Conservation (phyloP, 2,797 vertebrate species). For the Gymnoscopelus microlampas region DNA sequence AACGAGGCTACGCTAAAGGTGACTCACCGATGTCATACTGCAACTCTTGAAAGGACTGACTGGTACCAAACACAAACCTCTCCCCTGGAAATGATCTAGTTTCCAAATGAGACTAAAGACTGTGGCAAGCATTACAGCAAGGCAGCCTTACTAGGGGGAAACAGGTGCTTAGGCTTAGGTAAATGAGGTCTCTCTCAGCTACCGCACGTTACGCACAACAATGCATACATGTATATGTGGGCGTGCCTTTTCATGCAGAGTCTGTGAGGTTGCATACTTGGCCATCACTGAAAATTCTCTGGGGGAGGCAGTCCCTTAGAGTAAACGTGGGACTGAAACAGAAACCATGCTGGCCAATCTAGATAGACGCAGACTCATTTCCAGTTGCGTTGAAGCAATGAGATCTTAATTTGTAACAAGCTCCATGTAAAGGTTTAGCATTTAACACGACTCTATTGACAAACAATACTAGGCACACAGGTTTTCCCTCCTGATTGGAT, state of each 20-base stretch:
- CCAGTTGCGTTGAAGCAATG: background rate
- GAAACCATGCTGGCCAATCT: slow-evolving; percentile 7
- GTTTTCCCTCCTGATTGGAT: too few relatives aligned
- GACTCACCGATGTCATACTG: slow-evolving; percentile 25
- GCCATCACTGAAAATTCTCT: slow-evolving; percentile 34
- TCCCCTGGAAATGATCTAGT: slow-evolving; percentile 17
- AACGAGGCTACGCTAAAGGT: slow-evolving; percentile 3
- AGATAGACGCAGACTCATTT: background rate
- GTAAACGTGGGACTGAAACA: slow-evolving; percentile 49
- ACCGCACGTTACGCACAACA: slow-evolving; percentile 33
- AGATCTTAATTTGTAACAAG: background rate
- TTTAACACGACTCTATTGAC: too few relatives aligned
- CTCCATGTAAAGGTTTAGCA: background rate
- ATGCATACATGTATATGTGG: slow-evolving; percentile 18
- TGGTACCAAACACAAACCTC: background rate
- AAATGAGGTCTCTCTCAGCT: slow-evolving; percentile 18
- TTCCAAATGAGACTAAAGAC: too few relatives aligned
- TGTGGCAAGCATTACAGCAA: background rate
- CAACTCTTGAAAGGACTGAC: slow-evolving; percentile 31
- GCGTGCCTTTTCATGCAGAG: background rate
- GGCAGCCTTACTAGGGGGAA: slow-evolving; percentile 8
- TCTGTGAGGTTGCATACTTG: slow-evolving; percentile 44
- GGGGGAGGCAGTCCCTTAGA: slow-evolving; percentile 56
- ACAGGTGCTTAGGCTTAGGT: slow-evolving; percentile 39
- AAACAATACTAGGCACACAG: too few relatives aligned